A percentile compares a stretch with the other conserved stretches of the same genome.
Conservation (phyloP, 2,113 vertebrate species). For the Sminthopsis crassicaudata region DNA sequence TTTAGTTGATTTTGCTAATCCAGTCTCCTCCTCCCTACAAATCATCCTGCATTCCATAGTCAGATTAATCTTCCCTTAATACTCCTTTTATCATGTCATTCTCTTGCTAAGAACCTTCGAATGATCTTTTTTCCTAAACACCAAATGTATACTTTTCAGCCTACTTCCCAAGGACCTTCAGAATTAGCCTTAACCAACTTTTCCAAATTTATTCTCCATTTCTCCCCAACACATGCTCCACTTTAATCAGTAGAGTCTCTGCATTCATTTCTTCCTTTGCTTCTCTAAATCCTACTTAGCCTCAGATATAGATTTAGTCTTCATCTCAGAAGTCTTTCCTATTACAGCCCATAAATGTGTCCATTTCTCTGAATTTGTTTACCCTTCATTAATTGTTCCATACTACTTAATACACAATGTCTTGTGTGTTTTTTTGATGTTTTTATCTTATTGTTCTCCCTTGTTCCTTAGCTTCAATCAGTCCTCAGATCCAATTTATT, state of each 20-base stretch:
- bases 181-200: neutral
- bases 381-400: neutral
- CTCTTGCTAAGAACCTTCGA: neutral
- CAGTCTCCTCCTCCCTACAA: neutral
- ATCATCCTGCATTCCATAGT: neutral
- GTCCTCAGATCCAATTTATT: neutral
- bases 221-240: neutral
- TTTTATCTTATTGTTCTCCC: neutral
- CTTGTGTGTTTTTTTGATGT: neutral
- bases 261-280: neutral
- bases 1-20: neutral
- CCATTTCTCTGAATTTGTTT: neutral
- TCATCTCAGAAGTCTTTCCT: neutral
- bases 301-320: neutral
- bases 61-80: neutral
- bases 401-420: neutral
- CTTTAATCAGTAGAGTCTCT: neutral
- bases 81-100: neutral
- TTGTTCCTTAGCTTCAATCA: neutral
- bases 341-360: neutral
- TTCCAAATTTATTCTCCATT: neutral
- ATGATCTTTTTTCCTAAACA: neutral
- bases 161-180: neutral
- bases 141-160: neutral
- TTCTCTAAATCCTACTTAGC: neutral